Evolutionary conservation across 2,888 invertebrate genomes (phyloP).

Genomic region (Athripsodes cinereus): DNA sequence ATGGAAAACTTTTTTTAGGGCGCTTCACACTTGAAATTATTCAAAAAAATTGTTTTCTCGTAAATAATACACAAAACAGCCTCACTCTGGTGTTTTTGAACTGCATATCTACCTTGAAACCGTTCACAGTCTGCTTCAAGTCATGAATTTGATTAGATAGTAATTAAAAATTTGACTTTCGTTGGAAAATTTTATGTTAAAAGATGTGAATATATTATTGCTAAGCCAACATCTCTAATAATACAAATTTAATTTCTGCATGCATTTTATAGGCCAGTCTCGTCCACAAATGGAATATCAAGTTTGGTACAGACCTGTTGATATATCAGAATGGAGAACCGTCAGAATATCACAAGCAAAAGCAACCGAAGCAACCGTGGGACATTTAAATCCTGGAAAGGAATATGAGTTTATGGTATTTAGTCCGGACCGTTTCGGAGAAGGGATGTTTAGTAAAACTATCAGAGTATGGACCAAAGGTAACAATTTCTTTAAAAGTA

Average conservation of each 20-base stretch:
- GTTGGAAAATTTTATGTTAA: too few species aligned
- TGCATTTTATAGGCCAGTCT: conserved; percentile 36
- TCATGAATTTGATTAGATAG: too few species aligned
- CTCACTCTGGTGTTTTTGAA: too few species aligned
- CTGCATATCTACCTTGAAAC: too few species aligned
- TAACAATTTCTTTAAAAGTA: too few species aligned
- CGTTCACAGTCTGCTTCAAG: too few species aligned
- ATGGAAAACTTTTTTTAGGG: too few species aligned
- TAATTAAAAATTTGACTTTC: too few species aligned
- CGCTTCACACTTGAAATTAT: too few species aligned
- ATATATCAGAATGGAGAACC: conserved; percentile 77
- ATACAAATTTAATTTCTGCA: neutral
- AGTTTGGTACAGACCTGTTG: conserved; percentile 77
- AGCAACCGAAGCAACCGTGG: conserved; percentile 71
- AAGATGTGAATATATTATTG: too few species aligned
- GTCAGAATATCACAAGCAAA: conserved; percentile 67
- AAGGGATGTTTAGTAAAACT: conserved; percentile 85
- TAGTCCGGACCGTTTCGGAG: conserved; percentile 79
- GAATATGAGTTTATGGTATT: conserved; percentile 89
- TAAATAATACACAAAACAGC: too few species aligned
- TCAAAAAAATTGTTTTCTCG: too few species aligned
- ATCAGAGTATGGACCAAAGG: conserved; percentile 67
- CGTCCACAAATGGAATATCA: conserved; percentile 74
- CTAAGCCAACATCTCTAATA: neutral
- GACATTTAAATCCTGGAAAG: conserved; percentile 65